Evolutionary conservation across 2,888 invertebrate species (phyloP).

Genomic region (Pachliopta kotzebuea): DNA sequence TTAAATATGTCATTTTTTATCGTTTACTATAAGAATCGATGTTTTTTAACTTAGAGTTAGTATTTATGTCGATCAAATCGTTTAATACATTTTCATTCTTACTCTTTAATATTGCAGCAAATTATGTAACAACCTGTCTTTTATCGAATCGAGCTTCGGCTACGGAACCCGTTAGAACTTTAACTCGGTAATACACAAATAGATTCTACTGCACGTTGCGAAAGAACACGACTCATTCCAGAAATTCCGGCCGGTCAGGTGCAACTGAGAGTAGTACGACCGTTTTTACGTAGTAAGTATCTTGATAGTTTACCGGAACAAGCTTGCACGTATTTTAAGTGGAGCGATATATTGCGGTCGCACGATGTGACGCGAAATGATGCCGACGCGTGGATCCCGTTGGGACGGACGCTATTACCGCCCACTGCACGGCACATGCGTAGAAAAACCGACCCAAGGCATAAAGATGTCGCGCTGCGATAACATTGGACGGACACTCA

Average conservation of each 20-base stretch:
- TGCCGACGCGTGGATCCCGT: constrained; percentile 74
- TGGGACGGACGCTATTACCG: constrained; percentile 75
- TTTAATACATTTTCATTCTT: not conserved
- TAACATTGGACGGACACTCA: constrained; percentile 67
- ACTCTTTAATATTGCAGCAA: not conserved
- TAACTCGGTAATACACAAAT: not conserved
- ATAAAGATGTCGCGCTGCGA: constrained; percentile 71
- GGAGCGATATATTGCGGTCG: constrained; percentile 75
- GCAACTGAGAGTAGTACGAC: constrained; percentile 7
- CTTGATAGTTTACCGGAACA: constrained; percentile 69
- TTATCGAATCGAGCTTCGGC: constrained; percentile 1
- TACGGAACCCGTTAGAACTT: constrained; percentile 16
- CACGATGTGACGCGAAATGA: constrained; percentile 75
- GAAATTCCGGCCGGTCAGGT: constrained; percentile 23
- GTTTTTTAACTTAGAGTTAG: too few relatives aligned
- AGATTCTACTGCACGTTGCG: constrained; percentile 25
- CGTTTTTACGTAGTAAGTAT: constrained; percentile 51
- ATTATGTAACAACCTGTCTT: not conserved
- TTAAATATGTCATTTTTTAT: too few relatives aligned
- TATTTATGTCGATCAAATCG: not conserved
- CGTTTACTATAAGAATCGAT: too few relatives aligned
- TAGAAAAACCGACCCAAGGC: constrained; percentile 67
- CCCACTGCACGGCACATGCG: constrained; percentile 71
- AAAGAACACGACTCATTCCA: constrained; percentile 13
- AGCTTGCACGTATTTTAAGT: constrained; percentile 72